Base-by-base conservation (phyloP, 2,113 vertebrate genomes). In the Chloropsis hardwickii region DNA sequence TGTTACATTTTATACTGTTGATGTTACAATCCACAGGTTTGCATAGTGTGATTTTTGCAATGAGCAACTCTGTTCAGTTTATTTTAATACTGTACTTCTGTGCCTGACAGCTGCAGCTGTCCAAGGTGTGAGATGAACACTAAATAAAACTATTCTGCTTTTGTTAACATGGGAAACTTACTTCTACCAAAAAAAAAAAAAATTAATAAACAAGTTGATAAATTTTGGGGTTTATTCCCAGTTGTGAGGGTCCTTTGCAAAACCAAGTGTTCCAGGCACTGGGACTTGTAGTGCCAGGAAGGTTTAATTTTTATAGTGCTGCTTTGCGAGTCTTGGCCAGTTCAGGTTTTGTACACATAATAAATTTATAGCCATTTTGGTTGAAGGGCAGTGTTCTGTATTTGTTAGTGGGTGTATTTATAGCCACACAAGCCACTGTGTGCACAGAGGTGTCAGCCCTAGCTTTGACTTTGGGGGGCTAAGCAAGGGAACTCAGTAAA, bases 91-190 rank as follows among this genome's bases (percentile, higher is more conserved):
- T 97, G 95, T 96, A 95, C 86, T 95, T 76, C 82, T 82, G 94
- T 97, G 97, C 97, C 98, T 98, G 94, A 97, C 97, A 93, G 97
- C 95, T 88, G 97, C 90, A 95, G 97, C 98, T 97, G 97, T 98
- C 64, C 1, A 80, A 97, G 88, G 89, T 98, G 97, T 98, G 97
- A 89, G 98, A 98, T 96, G 98, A 98, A 98, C 98, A 98, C 98
- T 97, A 97, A 97, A 97, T 97, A 94, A 96, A 97, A 92, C 93
- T 82, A 76, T 92, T 96, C 56, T 94, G 92, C 92, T 95, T 97
- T 97, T 98, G 88, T 97, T 97, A 97, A 95, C 94, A 85, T 85
- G 88, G 89, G 69, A 94, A 95, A 95, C 37, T 94, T 86, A 95
- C 91, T 97, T 96, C 85, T 89, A 96, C 64, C 24, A 58, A 53